Conservation (phyloP, 2,797 vertebrate genomes). For the Myotis daubentonii region DNA sequence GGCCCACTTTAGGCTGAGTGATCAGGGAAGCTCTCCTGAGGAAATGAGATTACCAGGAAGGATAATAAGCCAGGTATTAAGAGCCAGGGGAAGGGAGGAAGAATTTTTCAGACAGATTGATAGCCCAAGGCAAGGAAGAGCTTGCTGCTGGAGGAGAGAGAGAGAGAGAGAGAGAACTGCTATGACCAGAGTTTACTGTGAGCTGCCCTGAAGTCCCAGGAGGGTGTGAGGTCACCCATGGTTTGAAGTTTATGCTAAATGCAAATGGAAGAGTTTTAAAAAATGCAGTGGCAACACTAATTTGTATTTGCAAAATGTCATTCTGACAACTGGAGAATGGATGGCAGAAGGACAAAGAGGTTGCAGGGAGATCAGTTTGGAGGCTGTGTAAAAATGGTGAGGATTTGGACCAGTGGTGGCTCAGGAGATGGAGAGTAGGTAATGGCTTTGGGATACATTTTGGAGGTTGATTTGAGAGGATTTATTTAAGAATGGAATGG, state of each 20-base stretch:
- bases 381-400: not conserved
- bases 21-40: not conserved
- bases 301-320: not conserved
- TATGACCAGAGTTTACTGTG: too few relatives aligned
- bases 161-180: not conserved
- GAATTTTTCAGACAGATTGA: not conserved
- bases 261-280: not conserved
- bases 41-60: not conserved
- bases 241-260: not conserved
- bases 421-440: not conserved
- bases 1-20: not conserved
- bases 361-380: not conserved
- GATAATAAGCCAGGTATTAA: not conserved
- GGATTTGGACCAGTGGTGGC: not conserved
- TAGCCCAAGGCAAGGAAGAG: not conserved
- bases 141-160: not conserved
- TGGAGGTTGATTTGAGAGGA: not conserved
- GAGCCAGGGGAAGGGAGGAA: not conserved
- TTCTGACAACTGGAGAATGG: not conserved
- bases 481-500: not conserved
- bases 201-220: not conserved
- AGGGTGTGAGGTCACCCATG: accelerated
- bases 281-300: not conserved
- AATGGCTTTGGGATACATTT: not conserved
- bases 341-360: not conserved